Percentiles rank a stretch among this genome's conserved stretches.
Evolutionary conservation across 2,797 vertebrate genomes (phyloP).

Genomic region (Heteromormyrus szaboi): DNA sequence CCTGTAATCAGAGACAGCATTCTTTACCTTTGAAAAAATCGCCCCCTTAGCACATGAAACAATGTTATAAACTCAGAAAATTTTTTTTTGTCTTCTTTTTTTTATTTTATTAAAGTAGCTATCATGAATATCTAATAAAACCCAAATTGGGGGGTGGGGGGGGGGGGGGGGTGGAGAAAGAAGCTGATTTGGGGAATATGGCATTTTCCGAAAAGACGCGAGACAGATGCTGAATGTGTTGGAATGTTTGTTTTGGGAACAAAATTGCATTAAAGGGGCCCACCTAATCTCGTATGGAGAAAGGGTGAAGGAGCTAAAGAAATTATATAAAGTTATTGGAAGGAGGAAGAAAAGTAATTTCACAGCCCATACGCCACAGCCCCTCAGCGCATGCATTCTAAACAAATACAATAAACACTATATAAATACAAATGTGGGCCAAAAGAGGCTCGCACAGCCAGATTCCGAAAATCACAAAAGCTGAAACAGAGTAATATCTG

Average conservation of each 20-base stretch:
- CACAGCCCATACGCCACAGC: slow-evolving; percentile 17
- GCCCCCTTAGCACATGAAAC: slow-evolving; percentile 8
- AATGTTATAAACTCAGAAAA: not conserved
- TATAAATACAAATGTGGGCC: slow-evolving; percentile 13
- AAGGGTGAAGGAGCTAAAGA: slow-evolving; percentile 24
- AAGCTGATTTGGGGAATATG: slow-evolving; percentile 23
- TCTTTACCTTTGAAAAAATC: not conserved
- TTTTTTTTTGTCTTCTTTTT: not conserved
- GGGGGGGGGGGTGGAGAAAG: not conserved
- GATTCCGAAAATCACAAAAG: slow-evolving; percentile 14
- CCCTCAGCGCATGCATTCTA: slow-evolving; percentile 10
- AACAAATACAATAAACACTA: slow-evolving; percentile 23
- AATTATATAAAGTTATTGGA: slow-evolving; percentile 29
- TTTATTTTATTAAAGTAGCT: not conserved
- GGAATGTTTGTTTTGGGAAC: slow-evolving; percentile 28
- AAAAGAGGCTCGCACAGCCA: slow-evolving; percentile 13
- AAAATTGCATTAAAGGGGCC: slow-evolving; percentile 24
- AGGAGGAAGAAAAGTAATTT: slow-evolving; percentile 29
- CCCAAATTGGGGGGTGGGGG: not conserved
- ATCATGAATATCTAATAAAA: slow-evolving; percentile 29
- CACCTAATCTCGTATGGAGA: slow-evolving; percentile 25
- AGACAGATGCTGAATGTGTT: slow-evolving; percentile 18
- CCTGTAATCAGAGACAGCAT: not conserved
- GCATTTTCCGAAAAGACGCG: slow-evolving; percentile 18
- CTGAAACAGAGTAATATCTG: slow-evolving; percentile 28